Conservation (phyloP, 2,113 vertebrate genomes). For the Myanophis thanlyinensis region DNA sequence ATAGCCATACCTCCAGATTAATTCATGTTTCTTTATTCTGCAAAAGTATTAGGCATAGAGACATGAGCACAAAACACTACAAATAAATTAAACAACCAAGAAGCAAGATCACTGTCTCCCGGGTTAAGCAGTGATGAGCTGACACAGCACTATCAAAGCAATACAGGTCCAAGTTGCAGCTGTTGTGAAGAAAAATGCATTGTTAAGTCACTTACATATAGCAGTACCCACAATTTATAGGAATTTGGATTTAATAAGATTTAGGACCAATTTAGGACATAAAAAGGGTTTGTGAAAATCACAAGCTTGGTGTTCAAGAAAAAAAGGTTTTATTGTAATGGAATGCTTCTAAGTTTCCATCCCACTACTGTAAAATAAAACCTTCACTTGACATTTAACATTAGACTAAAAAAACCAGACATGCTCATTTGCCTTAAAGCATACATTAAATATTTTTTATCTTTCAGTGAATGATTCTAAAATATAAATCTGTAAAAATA, state of each 20-base stretch:
- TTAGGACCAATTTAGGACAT: constrained; percentile 9
- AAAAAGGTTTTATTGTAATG: constrained; percentile 2
- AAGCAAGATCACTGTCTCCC: constrained; percentile 45
- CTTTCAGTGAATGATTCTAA: neutral
- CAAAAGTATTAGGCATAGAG: constrained; percentile 40
- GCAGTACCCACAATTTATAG: neutral
- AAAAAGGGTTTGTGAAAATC: neutral
- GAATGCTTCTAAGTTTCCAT: neutral
- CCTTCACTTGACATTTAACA: constrained; percentile 4
- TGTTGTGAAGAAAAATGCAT: constrained; percentile 28
- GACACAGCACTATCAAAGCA: neutral
- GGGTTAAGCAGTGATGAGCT: constrained; percentile 6
- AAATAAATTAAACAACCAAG: constrained; percentile 68
- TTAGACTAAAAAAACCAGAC: accelerated
- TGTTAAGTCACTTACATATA: constrained; percentile 16
- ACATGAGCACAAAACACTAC: constrained; percentile 45
- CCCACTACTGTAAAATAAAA: neutral
- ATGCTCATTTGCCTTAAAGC: neutral
- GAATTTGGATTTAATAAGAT: neutral
- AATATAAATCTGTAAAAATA: neutral
- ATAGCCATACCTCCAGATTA: neutral
- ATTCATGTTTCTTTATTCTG: constrained; percentile 58
- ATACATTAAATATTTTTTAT: neutral
- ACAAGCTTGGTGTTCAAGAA: neutral
- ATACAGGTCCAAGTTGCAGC: neutral